Percentiles rank a stretch among this genome's conserved stretches.
Evolutionary conservation across 35 echinoderm and acorn worm genomes (phyloP).

Genomic region (Anneissia japonica): DNA sequence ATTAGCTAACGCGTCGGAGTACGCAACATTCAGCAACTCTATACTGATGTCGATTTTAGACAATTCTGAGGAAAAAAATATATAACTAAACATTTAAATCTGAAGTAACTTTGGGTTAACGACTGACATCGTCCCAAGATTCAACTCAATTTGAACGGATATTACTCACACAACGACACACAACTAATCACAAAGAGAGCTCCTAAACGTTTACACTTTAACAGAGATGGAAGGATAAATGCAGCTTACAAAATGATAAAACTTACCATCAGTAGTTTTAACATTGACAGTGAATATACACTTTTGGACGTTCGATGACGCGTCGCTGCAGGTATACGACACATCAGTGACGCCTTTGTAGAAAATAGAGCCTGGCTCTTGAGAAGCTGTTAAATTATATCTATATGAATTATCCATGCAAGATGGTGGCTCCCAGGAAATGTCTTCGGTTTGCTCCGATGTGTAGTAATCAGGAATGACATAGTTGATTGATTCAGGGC

Average conservation of each 20-base stretch:
- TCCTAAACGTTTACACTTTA: too few relatives aligned
- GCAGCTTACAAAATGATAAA: too few relatives aligned
- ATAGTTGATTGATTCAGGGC: background rate
- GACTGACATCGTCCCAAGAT: too few relatives aligned
- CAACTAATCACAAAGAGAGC: too few relatives aligned
- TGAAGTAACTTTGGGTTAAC: too few relatives aligned
- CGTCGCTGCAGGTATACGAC: conserved; percentile 41
- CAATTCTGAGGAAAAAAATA: too few relatives aligned
- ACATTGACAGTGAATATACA: background rate
- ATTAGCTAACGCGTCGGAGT: background rate
- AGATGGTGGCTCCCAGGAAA: conserved; percentile 27
- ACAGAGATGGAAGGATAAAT: too few relatives aligned
- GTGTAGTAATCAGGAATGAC: background rate
- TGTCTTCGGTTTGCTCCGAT: background rate
- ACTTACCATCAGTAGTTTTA: background rate
- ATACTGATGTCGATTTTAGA: background rate
- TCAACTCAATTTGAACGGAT: too few relatives aligned
- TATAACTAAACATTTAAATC: too few relatives aligned
- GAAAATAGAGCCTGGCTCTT: conserved; percentile 36
- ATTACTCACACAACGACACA: too few relatives aligned
- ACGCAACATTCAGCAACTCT: background rate
- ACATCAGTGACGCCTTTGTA: conserved; percentile 32
- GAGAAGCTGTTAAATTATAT: background rate
- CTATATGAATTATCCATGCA: conserved; percentile 40
- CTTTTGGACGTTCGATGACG: background rate